These are phyloP conservation scores for Anas flavirostris DNA, from an alignment of 2,797 vertebrate species.

Conservation along the genomic window DNA sequence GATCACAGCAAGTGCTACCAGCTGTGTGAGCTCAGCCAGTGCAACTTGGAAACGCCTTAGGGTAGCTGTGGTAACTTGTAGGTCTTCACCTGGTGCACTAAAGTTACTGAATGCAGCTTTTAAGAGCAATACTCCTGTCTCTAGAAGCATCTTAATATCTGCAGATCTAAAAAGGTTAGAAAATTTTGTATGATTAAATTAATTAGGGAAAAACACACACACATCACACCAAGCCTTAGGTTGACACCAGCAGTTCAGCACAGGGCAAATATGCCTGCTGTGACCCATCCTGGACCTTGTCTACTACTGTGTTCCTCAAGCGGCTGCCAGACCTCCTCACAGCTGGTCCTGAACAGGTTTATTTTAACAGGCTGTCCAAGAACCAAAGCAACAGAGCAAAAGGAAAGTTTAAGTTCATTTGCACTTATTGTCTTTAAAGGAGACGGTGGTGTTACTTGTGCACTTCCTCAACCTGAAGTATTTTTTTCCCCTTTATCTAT, in stretches of 20 bases:
- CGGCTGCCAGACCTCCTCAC: not conserved
- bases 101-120: not conserved
- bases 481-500: not conserved
- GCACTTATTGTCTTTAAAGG: too few species aligned
- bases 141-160: not conserved
- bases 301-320: not conserved
- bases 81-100: not conserved
- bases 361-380: not conserved
- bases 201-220: not conserved
- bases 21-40: not conserved
- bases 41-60: not conserved
- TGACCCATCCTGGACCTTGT: not conserved
- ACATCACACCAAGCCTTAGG: not conserved
- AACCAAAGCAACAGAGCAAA: not conserved
- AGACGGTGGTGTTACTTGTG: too few species aligned
- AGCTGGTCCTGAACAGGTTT: not conserved
- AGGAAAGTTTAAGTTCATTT: not conserved
- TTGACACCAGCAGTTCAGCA: not conserved
- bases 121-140: not conserved
- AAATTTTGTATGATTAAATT: not conserved
- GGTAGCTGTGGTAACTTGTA: not conserved
- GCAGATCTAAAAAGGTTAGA: not conserved
- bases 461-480: not conserved
- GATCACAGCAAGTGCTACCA: not conserved
- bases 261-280: not conserved